Conservation (phyloP, 2,888 invertebrate species). For the Eupeodes latifasciatus region DNA sequence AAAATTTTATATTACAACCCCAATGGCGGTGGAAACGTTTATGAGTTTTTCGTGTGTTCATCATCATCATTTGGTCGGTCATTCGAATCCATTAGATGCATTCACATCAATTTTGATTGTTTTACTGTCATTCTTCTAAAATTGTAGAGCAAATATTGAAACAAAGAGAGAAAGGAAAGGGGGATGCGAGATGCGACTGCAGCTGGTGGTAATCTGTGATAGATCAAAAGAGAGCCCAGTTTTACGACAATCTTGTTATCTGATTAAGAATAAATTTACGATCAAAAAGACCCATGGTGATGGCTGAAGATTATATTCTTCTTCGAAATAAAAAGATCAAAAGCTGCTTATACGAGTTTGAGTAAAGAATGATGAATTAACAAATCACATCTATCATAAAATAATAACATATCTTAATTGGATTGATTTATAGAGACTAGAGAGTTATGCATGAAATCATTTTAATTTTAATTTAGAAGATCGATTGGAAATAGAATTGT, state of each 20-base stretch:
- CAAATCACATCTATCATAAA: constrained; percentile 59
- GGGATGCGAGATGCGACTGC: too few relatives aligned
- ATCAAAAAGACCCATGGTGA: background rate
- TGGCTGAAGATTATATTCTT: background rate
- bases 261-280: constrained; percentile 52
- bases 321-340: constrained; percentile 27
- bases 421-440: constrained; percentile 39
- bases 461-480: too few relatives aligned
- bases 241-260: constrained; percentile 39
- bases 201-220: background rate
- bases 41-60: constrained; percentile 55
- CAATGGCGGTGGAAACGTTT: constrained; percentile 38
- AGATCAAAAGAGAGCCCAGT: constrained; percentile 8
- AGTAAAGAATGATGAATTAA: constrained; percentile 41
- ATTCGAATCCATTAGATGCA: constrained; percentile 69
- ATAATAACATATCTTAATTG: constrained; percentile 58
- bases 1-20: constrained; percentile 56
- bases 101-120: constrained; percentile 64
- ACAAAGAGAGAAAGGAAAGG: background rate
- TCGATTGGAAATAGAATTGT: too few relatives aligned
- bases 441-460: too few relatives aligned
- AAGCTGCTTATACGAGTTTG: background rate
- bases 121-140: constrained; percentile 51
- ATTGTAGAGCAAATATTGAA: background rate
- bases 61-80: constrained; percentile 54